Evolutionary conservation across 2,888 invertebrate species (phyloP), one percentile per base, ranked within the genome.

Genomic region (Lamellibrachia columna): DNA sequence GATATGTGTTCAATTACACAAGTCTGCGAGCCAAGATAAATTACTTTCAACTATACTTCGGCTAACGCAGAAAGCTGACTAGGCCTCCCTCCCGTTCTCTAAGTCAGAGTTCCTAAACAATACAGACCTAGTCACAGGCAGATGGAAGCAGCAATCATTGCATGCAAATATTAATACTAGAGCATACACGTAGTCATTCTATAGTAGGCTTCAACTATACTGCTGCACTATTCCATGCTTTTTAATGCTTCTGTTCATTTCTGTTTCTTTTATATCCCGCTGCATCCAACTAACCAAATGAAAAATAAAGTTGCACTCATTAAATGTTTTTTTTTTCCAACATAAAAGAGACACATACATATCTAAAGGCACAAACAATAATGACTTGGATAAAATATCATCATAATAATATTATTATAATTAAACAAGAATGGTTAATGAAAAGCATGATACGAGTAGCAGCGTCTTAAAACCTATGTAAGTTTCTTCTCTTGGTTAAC

Each of bases 141-240:
- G 40, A 40, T 40, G 40, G 40, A 40, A 1, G 40, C 40, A 40
- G 40, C 40, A 40, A 40, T 40, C 4, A 75, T 75, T 75, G 75
- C 75, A 75, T 75, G 75, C 75, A 75, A 40, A 75, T 75, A 75
- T 75, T 75, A 75, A 75, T 75, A 75, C 75, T 75, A 75, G n/a
- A 75, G n/a, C 75, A 7, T 75, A 15, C 75, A 75, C 75, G n/a
- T 22, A 11, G 75, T 75, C 60, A 60, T 15, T 22, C 60, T n/a
- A 6, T 75, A 75, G 15, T 75, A 75, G 75, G 75, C 6, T 3
- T 6, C 15, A n/a, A 75, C 40, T 40, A 75, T n/a, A n/a, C 1
- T 22, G 75, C 75, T 75, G 75, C 75, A 3, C 3, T 75, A 22
- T 75, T 75, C 22, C 75, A 22, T 75, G 75, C 75, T 15, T 75